A percentile compares a stretch with the other conserved stretches of the same genome.
phyloP scores from a whole-genome alignment of 2,888 invertebrate genomes.

The Lepidochrysops patricia region DNA sequence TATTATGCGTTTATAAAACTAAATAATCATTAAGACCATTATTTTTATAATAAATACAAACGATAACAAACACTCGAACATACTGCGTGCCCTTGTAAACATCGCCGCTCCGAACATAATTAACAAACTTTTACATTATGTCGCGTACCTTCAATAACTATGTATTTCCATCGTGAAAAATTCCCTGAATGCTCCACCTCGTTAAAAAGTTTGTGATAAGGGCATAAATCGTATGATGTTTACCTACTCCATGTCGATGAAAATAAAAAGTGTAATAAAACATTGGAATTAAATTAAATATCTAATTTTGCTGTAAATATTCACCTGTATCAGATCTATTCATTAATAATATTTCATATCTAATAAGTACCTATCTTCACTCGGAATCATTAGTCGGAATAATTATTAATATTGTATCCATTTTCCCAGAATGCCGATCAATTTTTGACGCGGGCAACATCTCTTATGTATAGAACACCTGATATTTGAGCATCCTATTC shows the following conservation, averaged over 20 bases:
- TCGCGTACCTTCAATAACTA: slow-evolving; percentile 8
- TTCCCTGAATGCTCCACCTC: slow-evolving; percentile 10
- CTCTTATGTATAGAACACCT: slow-evolving; percentile 3
- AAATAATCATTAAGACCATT: no score
- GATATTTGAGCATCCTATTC: slow-evolving; percentile 45
- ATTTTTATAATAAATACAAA: no score
- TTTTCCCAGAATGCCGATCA: not conserved
- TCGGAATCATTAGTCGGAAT: not conserved
- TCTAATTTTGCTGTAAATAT: no score
- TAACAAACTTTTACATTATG: slow-evolving; percentile 9
- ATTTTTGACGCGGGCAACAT: not conserved
- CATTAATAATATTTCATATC: no score
- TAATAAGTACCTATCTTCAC: no score
- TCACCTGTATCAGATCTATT: no score
- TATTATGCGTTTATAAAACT: no score
- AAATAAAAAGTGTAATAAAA: slow-evolving; percentile 1
- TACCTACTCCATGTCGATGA: not conserved
- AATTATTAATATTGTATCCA: not conserved
- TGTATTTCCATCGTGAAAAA: slow-evolving; percentile 9
- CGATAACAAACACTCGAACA: not conserved
- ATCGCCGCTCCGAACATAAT: slow-evolving; percentile 1
- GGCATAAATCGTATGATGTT: slow-evolving; percentile 14
- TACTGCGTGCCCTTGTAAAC: not conserved
- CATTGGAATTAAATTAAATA: no score
- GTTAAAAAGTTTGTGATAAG: slow-evolving; percentile 16